Base-by-base conservation (phyloP, 2,113 vertebrate species). In the Lophochroa leadbeateri region DNA sequence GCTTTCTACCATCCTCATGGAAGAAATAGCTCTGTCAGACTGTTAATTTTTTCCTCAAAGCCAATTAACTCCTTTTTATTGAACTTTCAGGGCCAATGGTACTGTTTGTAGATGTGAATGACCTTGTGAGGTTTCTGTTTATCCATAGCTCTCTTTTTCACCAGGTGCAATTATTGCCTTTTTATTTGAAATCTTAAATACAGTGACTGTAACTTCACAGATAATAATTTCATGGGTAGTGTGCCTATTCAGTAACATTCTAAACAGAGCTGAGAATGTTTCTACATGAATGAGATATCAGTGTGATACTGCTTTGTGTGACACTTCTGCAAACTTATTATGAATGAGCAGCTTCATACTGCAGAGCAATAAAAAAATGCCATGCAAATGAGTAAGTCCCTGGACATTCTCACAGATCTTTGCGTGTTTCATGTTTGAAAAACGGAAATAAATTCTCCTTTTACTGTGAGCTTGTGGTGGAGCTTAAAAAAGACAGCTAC, bases 21-120 rank as follows among this genome's bases (percentile, higher is more conserved):
- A 94, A 76, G 47, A 86, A 94, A 80, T 53, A 58, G 85, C 87
- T 94, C 70, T 93, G n/a, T 88, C 46, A 93, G 46, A 68, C 7
- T 25, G 31, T 87, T 92, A 64, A 18, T 13, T 33, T 23, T 53
- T 60, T 76, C 23, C 81, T 80, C 41, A 88, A 86, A 70, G 44
- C 7, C 4, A 53, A 55, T 84, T 90, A 63, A 37, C 4, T 76
- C 44, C 9, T 92, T 72, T 91, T 86, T 50, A 53, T 77, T 95
- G 27, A 77, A 49, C 18, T 87, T 89, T 72, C 64, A 88, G 57
- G 47, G 87, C 11, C 13, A 53, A 25, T 39, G 18, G 43, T 92
- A 46, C 27, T 95, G 58, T 91, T 58, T 88, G n/a, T 52, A 86
- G 58, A 63, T n/a, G 11, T 58, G 16, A 76, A 77, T 69, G 39